Percentiles rank a stretch among this genome's conserved stretches.
Evolutionary conservation across 2,797 vertebrate species (phyloP).

Genomic region (Oreortyx pictus): DNA sequence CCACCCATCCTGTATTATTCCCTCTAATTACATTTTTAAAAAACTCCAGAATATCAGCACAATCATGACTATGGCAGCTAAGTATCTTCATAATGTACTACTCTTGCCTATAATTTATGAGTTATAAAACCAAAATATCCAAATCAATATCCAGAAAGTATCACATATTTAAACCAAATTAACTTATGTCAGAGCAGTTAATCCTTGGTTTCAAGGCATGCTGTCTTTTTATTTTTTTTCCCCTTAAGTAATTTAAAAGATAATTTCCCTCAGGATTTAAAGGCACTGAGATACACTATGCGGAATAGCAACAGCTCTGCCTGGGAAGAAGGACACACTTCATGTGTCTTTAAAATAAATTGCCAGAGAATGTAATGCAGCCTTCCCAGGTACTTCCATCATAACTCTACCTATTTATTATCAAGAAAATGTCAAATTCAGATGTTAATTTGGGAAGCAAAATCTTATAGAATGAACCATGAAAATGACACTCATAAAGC

Average conservation of each 20-base stretch:
- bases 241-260: slow-evolving; percentile 80
- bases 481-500: not conserved
- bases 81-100: slow-evolving; percentile 47
- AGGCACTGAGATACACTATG: slow-evolving; percentile 65
- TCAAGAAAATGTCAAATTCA: slow-evolving; percentile 37
- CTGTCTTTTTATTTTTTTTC: slow-evolving; percentile 55
- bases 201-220: slow-evolving; percentile 77
- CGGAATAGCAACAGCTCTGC: slow-evolving; percentile 66
- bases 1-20: not conserved
- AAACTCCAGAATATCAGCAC: slow-evolving; percentile 4
- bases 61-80: slow-evolving; percentile 14
- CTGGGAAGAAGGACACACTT: slow-evolving; percentile 75
- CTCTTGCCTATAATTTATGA: slow-evolving; percentile 47
- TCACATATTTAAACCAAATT: slow-evolving; percentile 79
- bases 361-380: slow-evolving; percentile 46
- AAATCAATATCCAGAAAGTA: slow-evolving; percentile 76
- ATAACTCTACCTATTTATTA: slow-evolving; percentile 54
- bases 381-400: slow-evolving; percentile 45
- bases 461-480: not conserved
- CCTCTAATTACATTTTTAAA: not conserved
- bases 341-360: slow-evolving; percentile 73
- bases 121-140: slow-evolving; percentile 59
- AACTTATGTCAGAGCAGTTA: slow-evolving; percentile 78
- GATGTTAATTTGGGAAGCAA: slow-evolving; percentile 48
- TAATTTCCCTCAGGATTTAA: slow-evolving; percentile 80